These are phyloP conservation scores for Pseudolycoriella hygida DNA, from an alignment of 2,888 invertebrate species.

Conservation along the genomic window DNA sequence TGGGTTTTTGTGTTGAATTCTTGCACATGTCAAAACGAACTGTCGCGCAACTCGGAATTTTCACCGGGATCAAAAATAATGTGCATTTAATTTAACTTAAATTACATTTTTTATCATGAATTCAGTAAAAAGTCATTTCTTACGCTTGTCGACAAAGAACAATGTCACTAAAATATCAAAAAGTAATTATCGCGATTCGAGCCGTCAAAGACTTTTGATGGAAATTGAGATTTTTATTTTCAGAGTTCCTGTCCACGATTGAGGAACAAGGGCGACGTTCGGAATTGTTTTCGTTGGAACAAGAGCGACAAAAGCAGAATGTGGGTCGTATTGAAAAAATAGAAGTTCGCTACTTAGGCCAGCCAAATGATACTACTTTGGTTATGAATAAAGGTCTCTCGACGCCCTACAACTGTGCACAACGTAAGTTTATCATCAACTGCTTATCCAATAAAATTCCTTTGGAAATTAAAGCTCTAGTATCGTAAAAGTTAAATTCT, in stretches of 20 bases:
- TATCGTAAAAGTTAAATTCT: no score
- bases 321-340: conserved; percentile 86
- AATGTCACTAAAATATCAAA: conserved; percentile 3
- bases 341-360: conserved; percentile 59
- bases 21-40: no score
- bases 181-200: background rate
- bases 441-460: no score
- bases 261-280: conserved; percentile 39
- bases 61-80: no score
- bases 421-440: conserved; percentile 51
- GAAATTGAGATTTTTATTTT: conserved; percentile 11
- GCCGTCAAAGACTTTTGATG: no score
- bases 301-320: conserved; percentile 48
- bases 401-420: conserved; percentile 83
- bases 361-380: conserved; percentile 53
- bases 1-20: no score
- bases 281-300: conserved; percentile 60
- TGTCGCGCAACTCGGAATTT: no score
- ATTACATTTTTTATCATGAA: no score
- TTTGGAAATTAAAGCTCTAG: no score
- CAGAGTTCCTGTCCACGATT: conserved; percentile 32
- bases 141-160: no score
- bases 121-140: no score
- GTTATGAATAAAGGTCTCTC: conserved; percentile 85
- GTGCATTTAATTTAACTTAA: no score